Evolutionary conservation across 2,113 vertebrate species (phyloP).

Genomic region (Chauna torquata): DNA sequence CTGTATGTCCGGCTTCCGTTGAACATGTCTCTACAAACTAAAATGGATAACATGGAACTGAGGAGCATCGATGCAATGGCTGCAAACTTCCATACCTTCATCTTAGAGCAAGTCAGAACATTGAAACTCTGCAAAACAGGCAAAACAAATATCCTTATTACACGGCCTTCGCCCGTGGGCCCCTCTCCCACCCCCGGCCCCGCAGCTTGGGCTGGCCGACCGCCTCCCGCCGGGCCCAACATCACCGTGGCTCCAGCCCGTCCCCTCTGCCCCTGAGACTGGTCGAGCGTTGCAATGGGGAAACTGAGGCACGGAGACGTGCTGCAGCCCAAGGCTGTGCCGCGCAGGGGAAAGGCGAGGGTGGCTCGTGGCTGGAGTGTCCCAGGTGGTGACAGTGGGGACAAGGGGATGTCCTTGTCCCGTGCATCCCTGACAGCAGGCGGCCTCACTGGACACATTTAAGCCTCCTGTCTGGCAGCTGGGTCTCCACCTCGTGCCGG

Average conservation of each 20-base stretch:
- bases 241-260: accelerated
- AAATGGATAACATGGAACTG: slow-evolving; percentile 82
- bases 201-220: accelerated
- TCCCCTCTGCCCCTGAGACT: accelerated
- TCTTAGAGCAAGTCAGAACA: slow-evolving; percentile 90
- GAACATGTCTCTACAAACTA: slow-evolving; percentile 84
- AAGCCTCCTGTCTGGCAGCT: not conserved
- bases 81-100: slow-evolving; percentile 95
- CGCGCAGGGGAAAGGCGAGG: not conserved
- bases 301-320: not conserved
- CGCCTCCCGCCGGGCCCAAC: accelerated
- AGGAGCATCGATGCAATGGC: slow-evolving; percentile 88
- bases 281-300: not conserved
- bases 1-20: slow-evolving; percentile 43
- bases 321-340: not conserved
- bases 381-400: not conserved
- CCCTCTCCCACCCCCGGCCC: not conserved
- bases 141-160: slow-evolving; percentile 52
- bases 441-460: not conserved
- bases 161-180: accelerated
- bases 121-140: slow-evolving; percentile 85
- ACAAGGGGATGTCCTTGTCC: not conserved
- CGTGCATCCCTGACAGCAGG: accelerated
- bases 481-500: accelerated
- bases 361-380: not conserved